A percentile compares a stretch with the other conserved stretches of the same genome.
Conservation (phyloP, 2,113 vertebrate species). For the Corythoichthys haematopterus region DNA sequence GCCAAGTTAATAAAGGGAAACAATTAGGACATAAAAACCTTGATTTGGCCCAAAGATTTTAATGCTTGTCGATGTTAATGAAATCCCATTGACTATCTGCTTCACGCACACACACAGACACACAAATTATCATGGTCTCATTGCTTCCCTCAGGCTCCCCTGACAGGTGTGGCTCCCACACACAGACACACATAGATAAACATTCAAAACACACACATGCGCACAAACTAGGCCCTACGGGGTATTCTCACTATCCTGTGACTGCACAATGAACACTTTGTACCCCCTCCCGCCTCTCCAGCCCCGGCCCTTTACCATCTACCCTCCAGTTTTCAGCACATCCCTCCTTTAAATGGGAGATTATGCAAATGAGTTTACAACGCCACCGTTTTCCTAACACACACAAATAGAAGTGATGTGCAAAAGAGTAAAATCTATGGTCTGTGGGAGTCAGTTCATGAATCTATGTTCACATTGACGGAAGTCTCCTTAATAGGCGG, state of each 20-base stretch:
- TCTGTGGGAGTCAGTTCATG: constrained; percentile 47
- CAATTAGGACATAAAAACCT: constrained; percentile 63
- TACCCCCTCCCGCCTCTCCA: constrained; percentile 41
- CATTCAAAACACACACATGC: constrained; percentile 34
- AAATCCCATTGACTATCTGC: constrained; percentile 50
- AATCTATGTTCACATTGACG: constrained; percentile 34
- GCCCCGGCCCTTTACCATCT: constrained; percentile 46
- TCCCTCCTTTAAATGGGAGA: constrained; percentile 69
- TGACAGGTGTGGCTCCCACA: constrained; percentile 69
- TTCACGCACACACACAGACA: constrained; percentile 22
- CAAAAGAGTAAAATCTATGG: constrained; percentile 53
- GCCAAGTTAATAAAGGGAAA: constrained; percentile 71
- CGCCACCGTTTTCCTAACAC: constrained; percentile 30
- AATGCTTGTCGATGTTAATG: constrained; percentile 49
- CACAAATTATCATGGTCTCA: constrained; percentile 48
- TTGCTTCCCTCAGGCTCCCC: constrained; percentile 60
- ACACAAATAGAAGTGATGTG: constrained; percentile 55
- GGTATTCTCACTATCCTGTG: constrained; percentile 58
- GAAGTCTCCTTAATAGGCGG: constrained; percentile 36
- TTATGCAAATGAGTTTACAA: constrained; percentile 66
- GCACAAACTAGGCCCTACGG: constrained; percentile 55
- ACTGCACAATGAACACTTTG: constrained; percentile 69
- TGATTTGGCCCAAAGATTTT: constrained; percentile 55
- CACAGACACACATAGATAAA: constrained; percentile 44
- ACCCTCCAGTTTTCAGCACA: constrained; percentile 59